Conservation (phyloP, 2,888 invertebrate genomes). For the Itoplectis maculator region DNA sequence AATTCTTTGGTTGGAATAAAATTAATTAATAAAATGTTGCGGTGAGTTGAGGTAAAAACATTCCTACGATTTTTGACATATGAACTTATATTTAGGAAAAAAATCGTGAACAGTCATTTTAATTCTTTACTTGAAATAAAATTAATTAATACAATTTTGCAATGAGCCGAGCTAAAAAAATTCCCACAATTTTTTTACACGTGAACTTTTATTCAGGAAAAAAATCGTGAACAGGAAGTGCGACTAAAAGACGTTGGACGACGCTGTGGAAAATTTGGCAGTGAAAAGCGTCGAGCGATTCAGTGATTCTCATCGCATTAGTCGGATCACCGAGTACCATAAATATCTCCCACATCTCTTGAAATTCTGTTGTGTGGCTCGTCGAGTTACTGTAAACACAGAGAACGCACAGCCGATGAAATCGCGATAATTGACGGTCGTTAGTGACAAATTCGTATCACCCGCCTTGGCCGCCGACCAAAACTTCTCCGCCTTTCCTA, state of each 20-base stretch:
- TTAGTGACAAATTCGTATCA: slow-evolving; percentile 63
- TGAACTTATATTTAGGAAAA: no score
- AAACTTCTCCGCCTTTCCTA: background rate
- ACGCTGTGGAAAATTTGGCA: slow-evolving; percentile 44
- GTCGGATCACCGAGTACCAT: background rate
- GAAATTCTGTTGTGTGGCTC: no score
- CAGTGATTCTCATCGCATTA: background rate
- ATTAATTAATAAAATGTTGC: no score
- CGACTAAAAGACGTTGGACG: background rate
- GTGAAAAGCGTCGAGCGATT: background rate
- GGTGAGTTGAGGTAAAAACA: no score
- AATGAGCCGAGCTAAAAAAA: no score
- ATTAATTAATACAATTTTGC: no score
- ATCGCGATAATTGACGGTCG: slow-evolving; percentile 68
- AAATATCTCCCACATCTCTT: no score
- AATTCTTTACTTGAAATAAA: no score
- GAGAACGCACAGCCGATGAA: background rate
- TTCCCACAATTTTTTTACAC: background rate
- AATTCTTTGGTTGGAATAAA: background rate
- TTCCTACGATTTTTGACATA: no score
- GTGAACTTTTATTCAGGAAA: background rate
- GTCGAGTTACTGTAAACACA: background rate
- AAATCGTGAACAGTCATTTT: no score
- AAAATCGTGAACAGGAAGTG: background rate
- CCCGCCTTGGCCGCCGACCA: slow-evolving; percentile 44